Conservation (phyloP, 2,797 vertebrate species). For the Anisognathus igniventris region DNA sequence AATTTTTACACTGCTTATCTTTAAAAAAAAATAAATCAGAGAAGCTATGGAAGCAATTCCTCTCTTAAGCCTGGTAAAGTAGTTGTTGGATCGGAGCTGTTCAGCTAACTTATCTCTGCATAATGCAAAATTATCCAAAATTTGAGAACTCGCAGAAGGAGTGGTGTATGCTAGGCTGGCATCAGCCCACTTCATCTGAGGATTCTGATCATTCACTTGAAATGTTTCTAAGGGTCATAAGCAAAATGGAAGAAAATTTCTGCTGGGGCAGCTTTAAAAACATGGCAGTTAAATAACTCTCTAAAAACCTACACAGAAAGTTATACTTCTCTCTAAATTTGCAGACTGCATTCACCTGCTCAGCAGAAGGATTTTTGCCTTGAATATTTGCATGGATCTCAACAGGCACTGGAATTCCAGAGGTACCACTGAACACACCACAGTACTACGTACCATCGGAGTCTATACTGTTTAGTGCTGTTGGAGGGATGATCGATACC, state of each 20-base stretch:
- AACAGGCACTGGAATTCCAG: background rate
- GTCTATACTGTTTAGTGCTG: slow-evolving; percentile 97
- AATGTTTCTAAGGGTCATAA: background rate
- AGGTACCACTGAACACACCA: background rate
- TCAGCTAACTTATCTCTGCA: background rate
- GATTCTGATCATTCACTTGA: background rate
- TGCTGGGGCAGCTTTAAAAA: background rate
- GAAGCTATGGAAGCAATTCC: background rate
- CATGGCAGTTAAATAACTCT: background rate
- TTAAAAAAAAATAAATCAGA: background rate
- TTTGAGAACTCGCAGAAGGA: background rate
- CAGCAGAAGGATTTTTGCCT: background rate
- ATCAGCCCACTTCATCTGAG: background rate
- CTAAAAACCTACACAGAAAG: background rate
- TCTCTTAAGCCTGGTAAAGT: background rate
- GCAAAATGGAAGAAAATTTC: background rate
- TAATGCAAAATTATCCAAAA: background rate
- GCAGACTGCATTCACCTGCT: background rate
- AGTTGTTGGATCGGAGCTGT: background rate
- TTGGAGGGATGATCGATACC: slow-evolving; percentile 98
- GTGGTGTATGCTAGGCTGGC: background rate
- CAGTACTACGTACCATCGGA: slow-evolving; percentile 87
- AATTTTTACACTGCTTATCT: background rate
- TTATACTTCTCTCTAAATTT: background rate
- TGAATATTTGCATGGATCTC: background rate